These are phyloP conservation scores for Leptinotarsa undecemlineata DNA, from an alignment of 1,140 invertebrate species.

Conservation along the genomic window DNA sequence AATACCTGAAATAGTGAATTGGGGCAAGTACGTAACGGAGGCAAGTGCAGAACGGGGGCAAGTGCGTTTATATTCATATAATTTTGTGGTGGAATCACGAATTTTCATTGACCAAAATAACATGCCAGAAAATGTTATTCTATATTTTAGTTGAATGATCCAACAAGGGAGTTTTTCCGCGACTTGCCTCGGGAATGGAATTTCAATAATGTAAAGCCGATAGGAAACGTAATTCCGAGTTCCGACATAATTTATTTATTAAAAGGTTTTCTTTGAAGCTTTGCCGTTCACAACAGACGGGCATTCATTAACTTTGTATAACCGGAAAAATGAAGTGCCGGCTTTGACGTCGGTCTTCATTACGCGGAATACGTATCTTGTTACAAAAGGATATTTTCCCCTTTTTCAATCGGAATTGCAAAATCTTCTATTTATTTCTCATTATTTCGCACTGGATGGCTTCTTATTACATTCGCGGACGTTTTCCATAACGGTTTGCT, in stretches of 20 bases:
- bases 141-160: too few species aligned
- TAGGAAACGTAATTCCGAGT: background rate
- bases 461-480: background rate
- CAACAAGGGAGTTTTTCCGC: background rate
- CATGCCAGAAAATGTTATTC: too few species aligned
- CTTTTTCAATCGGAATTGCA: background rate
- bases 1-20: too few species aligned
- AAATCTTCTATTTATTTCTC: background rate
- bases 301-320: slow-evolving; percentile 6
- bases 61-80: too few species aligned
- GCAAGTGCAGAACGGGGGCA: too few species aligned
- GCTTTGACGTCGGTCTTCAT: background rate
- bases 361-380: background rate
- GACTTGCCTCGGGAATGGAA: background rate
- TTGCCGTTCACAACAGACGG: background rate
- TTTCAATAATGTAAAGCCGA: slow-evolving; percentile 1
- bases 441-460: background rate
- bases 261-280: background rate
- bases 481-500: background rate
- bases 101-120: too few species aligned
- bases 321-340: slow-evolving; percentile 2
- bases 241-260: background rate
- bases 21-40: too few species aligned
- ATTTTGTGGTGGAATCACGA: too few species aligned
- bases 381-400: slow-evolving; percentile 3